phyloP scores from a whole-genome alignment of 2,888 invertebrate species.

The Apamea epomidion region DNA sequence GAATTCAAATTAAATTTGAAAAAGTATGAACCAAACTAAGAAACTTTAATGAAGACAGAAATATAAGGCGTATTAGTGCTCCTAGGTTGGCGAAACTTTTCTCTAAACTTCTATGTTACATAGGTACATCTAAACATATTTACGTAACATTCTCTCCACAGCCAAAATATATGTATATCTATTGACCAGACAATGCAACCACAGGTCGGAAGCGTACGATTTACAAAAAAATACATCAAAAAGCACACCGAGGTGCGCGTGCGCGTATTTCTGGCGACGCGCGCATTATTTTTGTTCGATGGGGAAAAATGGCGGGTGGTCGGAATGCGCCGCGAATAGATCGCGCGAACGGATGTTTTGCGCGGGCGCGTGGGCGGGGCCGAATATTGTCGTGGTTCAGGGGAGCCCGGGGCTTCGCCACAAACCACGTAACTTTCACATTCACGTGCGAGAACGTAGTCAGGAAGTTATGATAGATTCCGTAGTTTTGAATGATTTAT shows the following conservation, averaged over 20 bases:
- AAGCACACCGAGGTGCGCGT: conserved; percentile 70
- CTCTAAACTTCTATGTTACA: conserved; percentile 3
- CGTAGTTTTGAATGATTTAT: conserved; percentile 16
- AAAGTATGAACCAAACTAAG: background rate
- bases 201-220: conserved; percentile 68
- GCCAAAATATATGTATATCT: background rate
- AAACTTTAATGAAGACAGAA: background rate
- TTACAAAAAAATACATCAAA: conserved; percentile 68
- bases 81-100: conserved; percentile 1
- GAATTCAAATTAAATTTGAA: background rate
- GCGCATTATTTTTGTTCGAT: conserved; percentile 84
- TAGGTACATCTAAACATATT: background rate
- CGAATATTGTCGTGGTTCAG: conserved; percentile 64
- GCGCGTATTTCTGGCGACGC: conserved; percentile 82
- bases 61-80: conserved; percentile 17
- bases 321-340: conserved; percentile 87
- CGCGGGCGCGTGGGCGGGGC: conserved; percentile 79
- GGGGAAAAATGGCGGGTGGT: conserved; percentile 82
- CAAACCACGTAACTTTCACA: conserved; percentile 12
- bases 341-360: conserved; percentile 84
- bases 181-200: conserved; percentile 54
- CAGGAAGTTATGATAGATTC: conserved; percentile 20
- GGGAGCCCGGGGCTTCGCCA: conserved; percentile 43
- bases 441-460: background rate
- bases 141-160: conserved; percentile 3